These are phyloP conservation scores for Haliclystus octoradiatus DNA, from an alignment of 30 jellyfish, hydroid and myxozoan species.

Conservation along the genomic window DNA sequence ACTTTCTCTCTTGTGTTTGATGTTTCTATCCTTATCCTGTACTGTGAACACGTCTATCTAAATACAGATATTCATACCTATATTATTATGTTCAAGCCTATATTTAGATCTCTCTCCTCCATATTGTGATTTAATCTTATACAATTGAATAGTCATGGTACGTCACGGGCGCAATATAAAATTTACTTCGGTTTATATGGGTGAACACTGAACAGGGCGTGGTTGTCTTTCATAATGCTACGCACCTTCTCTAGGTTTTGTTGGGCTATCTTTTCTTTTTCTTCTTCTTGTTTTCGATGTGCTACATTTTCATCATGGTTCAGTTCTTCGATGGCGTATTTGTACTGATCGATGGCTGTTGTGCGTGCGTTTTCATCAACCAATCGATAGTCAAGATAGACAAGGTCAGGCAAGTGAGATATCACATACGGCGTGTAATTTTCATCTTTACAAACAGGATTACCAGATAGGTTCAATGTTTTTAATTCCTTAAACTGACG, in stretches of 20 bases:
- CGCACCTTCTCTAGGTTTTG: slow-evolving; percentile 44
- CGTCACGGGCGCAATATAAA: no score
- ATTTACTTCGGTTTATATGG: no score
- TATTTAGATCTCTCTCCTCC: no score
- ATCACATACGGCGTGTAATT: slow-evolving; percentile 53
- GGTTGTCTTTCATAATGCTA: no score
- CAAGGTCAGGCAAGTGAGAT: slow-evolving; percentile 71
- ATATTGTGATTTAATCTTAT: no score
- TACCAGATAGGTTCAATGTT: slow-evolving; percentile 69
- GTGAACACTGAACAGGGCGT: no score
- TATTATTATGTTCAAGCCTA: no score
- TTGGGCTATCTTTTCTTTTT: slow-evolving; percentile 28
- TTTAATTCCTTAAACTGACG: slow-evolving; percentile 50
- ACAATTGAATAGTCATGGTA: no score
- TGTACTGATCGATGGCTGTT: slow-evolving; percentile 62
- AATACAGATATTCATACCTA: no score
- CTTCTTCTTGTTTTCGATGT: slow-evolving; percentile 40
- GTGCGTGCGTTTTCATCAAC: slow-evolving; percentile 59
- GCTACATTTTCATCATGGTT: slow-evolving; percentile 58
- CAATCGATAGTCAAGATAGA: slow-evolving; percentile 64
- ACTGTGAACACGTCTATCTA: no score
- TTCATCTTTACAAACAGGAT: slow-evolving; percentile 67
- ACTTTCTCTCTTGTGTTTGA: no score
- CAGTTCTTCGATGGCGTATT: slow-evolving; percentile 60
- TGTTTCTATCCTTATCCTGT: no score